Percentiles rank a stretch among this genome's conserved stretches.
Conservation (phyloP, 2,888 invertebrate genomes). For the Hedya salicella region DNA sequence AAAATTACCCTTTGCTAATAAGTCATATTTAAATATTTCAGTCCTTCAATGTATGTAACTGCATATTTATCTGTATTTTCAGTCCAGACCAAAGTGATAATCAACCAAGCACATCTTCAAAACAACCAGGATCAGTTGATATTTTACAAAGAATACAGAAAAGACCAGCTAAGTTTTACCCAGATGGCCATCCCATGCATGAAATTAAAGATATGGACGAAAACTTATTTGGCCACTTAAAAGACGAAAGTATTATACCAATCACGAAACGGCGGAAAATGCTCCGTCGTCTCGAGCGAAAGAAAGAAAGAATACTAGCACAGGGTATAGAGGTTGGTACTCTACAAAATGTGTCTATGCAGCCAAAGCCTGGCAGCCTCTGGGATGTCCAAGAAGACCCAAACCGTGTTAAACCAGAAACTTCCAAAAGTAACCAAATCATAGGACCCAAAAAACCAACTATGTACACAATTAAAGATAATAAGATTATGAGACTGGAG, state of each 20-base stretch:
- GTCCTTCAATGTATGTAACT: neutral
- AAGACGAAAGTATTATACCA: constrained; percentile 66
- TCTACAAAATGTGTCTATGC: constrained; percentile 49
- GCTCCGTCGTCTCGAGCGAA: constrained; percentile 75
- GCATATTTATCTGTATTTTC: constrained; percentile 41
- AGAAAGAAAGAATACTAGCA: constrained; percentile 63
- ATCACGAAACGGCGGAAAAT: constrained; percentile 77
- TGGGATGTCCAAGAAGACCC: constrained; percentile 77
- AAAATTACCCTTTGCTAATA: too few relatives aligned
- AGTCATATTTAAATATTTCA: neutral
- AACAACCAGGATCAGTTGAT: constrained; percentile 53
- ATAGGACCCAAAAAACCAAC: constrained; percentile 69
- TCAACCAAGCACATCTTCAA: constrained; percentile 55
- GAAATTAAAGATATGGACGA: constrained; percentile 78
- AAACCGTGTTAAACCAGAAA: constrained; percentile 44
- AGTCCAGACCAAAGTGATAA: constrained; percentile 53
- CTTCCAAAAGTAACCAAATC: constrained; percentile 45
- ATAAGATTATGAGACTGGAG: constrained; percentile 78
- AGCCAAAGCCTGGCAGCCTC: constrained; percentile 60
- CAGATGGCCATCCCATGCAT: constrained; percentile 82
- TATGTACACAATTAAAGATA: constrained; percentile 81
- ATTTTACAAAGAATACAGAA: constrained; percentile 54
- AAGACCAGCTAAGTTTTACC: constrained; percentile 61
- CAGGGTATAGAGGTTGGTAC: constrained; percentile 56
- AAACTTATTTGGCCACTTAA: constrained; percentile 76